Base-by-base conservation (phyloP, 2,797 vertebrate genomes). In the Thunnus albacares region DNA sequence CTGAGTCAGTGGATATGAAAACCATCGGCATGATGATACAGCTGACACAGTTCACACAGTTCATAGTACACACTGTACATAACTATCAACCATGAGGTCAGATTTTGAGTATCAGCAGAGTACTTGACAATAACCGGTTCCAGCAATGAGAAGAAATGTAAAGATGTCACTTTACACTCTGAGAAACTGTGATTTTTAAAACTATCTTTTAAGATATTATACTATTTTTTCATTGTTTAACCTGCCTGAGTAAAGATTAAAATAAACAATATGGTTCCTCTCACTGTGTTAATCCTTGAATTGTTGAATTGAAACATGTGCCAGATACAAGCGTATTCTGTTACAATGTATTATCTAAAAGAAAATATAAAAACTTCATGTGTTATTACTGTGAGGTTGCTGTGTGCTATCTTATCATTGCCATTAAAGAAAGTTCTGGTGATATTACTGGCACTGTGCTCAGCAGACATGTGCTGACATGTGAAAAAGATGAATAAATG, bases 11-110 rank as follows among this genome's bases (percentile, higher is more conserved):
- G 62, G 65, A 61, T 76, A 53, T 72, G 75, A 81, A 75, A 74
- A 75, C 72, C 53, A 71, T 24, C 75, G 49, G 64, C 30, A 4
- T 57, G 76, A 77, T 70, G 53, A 67, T 73, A 49, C 63, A 86
- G 81, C 81, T 85, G 83, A 83, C 74, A 72, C 58, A n/a, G 69
- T 79, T 79, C 62, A 65, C 81, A 68, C 74, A 68, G 69, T 61
- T 67, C 63, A 57, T 2, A 51, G 75, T 41, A 69, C 76, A 70
- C 58, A 55, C 26, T 4, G 63, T 52, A 59, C 24, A 41, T 10
- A 57, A 38, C 33, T 26, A 33, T 63, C 45, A 52, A 60, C 11
- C 43, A 59, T 8, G 53, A 49, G 38, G 45, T 49, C 24, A 52
- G 20, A 41, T 79, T 66, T 71, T 47, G 38, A 71, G 17, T 2